Evolutionary conservation across 2,797 vertebrate species (phyloP).

Genomic region (Sarcophilus harrisii): DNA sequence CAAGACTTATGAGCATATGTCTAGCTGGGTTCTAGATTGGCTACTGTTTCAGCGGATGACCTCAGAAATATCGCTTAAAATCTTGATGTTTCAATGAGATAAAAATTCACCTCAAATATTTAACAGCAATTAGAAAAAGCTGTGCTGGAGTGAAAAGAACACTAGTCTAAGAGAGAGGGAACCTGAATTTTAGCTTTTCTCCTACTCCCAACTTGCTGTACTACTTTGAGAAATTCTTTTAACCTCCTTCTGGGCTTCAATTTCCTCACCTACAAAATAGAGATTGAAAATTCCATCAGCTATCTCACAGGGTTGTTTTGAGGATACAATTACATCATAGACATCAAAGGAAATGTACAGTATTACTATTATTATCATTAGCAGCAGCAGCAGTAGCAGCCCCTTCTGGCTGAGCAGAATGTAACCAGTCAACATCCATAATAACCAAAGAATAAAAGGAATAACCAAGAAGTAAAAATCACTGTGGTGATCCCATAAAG

Average conservation of each 20-base stretch:
- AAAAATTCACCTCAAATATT: slow-evolving; percentile 49
- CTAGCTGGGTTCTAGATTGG: slow-evolving; percentile 53
- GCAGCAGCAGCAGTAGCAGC: not conserved
- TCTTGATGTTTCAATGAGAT: slow-evolving; percentile 49
- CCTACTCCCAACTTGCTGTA: slow-evolving; percentile 10
- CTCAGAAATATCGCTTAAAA: slow-evolving; percentile 16
- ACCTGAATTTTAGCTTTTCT: not conserved
- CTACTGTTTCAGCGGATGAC: slow-evolving; percentile 17
- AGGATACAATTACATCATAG: slow-evolving; percentile 40
- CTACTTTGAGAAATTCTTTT: not conserved
- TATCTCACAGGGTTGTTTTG: not conserved
- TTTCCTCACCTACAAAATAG: slow-evolving; percentile 36
- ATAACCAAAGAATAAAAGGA: not conserved
- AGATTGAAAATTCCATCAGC: not conserved
- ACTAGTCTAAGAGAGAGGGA: not conserved
- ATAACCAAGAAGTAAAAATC: not conserved
- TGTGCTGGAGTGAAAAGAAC: not conserved
- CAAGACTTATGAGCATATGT: slow-evolving; percentile 39
- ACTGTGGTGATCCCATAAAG: not conserved
- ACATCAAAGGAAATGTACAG: not conserved
- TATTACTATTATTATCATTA: not conserved
- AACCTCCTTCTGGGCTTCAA: not conserved
- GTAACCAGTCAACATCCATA: not conserved
- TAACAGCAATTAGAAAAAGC: slow-evolving; percentile 3
- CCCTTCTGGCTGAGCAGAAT: not conserved